These are phyloP conservation scores for Microtus pennsylvanicus DNA, from an alignment of 2,113 vertebrate species.

Conservation along the genomic window DNA sequence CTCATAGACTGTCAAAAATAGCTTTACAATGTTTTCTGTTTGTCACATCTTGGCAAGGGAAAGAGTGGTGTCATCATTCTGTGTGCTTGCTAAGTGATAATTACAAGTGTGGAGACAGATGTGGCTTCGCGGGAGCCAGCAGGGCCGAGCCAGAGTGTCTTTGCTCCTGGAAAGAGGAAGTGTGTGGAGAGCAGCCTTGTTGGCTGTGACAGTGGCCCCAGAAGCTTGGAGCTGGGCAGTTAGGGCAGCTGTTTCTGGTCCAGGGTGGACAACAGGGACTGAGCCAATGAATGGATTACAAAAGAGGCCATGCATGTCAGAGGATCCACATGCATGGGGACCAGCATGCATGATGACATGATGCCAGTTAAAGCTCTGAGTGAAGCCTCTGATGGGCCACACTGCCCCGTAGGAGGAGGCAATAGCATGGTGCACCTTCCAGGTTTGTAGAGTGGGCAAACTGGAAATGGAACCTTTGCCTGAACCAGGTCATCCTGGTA, in stretches of 20 bases:
- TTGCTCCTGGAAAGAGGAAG: background rate
- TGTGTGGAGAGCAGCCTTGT: no score
- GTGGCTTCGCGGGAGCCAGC: background rate
- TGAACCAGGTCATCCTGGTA: no score
- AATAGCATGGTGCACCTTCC: background rate
- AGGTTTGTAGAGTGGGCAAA: background rate
- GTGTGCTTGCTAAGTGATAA: conserved; percentile 60
- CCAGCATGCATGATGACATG: fast-evolving
- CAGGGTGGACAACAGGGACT: background rate
- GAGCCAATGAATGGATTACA: background rate
- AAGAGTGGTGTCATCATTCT: conserved; percentile 23
- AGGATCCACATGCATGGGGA: background rate
- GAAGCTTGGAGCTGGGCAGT: background rate
- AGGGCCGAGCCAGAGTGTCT: no score
- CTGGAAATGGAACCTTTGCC: background rate
- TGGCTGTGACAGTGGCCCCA: background rate
- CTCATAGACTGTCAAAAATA: conserved; percentile 55
- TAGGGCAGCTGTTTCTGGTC: background rate
- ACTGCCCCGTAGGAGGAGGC: background rate
- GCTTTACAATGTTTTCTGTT: conserved; percentile 50
- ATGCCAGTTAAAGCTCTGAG: background rate
- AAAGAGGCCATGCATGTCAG: background rate
- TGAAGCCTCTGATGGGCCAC: background rate
- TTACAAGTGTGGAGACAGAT: conserved; percentile 56
- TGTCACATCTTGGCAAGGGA: conserved; percentile 46